These are phyloP conservation scores for Monoplex corrugatus DNA, from an alignment of 2,888 invertebrate genomes.

Conservation along the genomic window DNA sequence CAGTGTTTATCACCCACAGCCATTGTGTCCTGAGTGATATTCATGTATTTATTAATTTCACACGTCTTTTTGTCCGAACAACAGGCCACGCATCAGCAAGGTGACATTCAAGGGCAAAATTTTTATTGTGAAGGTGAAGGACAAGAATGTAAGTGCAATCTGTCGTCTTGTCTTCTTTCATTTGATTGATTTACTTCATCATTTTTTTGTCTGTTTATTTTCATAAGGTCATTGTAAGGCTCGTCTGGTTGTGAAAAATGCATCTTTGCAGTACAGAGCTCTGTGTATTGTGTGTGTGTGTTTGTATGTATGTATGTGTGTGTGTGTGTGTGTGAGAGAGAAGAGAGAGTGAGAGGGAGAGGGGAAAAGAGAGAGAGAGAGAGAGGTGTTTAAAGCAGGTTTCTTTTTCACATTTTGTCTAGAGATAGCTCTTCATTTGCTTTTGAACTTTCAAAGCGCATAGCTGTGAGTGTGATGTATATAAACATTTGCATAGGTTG, in stretches of 20 bases:
- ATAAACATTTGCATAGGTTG: no score
- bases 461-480: no score
- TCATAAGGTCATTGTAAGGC: not conserved
- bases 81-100: conserved; percentile 95
- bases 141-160: conserved; percentile 92
- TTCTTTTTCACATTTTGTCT: no score
- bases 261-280: not conserved
- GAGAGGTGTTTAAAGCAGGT: no score
- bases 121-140: conserved; percentile 97
- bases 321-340: conserved; percentile 3
- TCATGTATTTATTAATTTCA: no score
- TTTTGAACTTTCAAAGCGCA: no score
- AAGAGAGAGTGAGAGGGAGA: no score
- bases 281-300: not conserved
- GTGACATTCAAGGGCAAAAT: conserved; percentile 97
- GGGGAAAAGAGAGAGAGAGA: no score
- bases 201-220: not conserved
- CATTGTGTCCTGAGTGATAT: not conserved
- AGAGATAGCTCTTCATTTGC: no score
- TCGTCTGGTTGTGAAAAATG: not conserved
- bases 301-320: not conserved
- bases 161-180: not conserved
- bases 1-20: not conserved
- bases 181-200: not conserved
- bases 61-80: no score